These are phyloP conservation scores for Ara ararauna DNA, from an alignment of 2,797 vertebrate genomes.

Conservation along the genomic window DNA sequence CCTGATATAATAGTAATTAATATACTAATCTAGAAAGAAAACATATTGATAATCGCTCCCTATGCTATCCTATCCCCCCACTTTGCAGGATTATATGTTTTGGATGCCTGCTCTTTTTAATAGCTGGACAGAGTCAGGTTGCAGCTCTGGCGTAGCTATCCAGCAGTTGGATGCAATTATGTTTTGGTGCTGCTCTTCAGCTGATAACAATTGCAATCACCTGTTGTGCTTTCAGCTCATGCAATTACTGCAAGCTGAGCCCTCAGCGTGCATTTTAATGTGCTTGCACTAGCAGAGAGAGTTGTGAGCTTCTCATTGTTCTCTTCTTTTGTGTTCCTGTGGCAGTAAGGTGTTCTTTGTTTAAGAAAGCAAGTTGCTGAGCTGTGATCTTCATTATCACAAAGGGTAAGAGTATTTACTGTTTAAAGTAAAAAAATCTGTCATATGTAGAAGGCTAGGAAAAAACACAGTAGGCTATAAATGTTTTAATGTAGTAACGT, in stretches of 20 bases:
- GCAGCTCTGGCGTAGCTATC: background rate
- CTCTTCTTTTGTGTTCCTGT: accelerated
- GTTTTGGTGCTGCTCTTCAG: background rate
- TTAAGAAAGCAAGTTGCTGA: background rate
- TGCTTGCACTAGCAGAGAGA: background rate
- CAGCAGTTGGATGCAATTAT: background rate
- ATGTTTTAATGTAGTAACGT: background rate
- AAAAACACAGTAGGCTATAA: background rate
- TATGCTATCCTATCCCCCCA: accelerated
- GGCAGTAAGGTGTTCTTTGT: background rate
- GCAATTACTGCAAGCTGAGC: background rate
- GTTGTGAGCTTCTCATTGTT: accelerated
- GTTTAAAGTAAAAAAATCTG: background rate
- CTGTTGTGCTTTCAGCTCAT: background rate
- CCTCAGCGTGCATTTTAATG: accelerated
- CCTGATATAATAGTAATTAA: background rate
- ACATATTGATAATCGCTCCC: background rate
- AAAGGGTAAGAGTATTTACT: background rate
- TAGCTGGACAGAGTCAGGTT: background rate
- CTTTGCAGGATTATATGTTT: background rate
- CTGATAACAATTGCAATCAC: background rate
- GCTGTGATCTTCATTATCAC: background rate
- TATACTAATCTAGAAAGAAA: background rate
- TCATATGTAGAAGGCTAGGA: background rate
- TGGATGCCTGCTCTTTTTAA: background rate